Conservation (phyloP, 2,888 invertebrate genomes). For the Drosophila prolongata region DNA sequence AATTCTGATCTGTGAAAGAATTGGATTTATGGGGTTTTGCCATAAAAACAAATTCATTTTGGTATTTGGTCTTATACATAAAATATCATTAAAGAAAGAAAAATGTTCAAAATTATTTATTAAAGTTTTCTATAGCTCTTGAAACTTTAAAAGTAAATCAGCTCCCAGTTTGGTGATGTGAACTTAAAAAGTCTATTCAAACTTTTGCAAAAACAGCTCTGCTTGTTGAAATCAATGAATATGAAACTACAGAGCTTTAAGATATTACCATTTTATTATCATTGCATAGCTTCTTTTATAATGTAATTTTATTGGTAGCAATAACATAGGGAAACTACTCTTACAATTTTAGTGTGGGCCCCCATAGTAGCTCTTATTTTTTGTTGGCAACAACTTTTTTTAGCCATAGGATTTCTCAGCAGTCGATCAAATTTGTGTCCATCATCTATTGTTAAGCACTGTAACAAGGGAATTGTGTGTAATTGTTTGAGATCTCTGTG, state of each 20-base stretch:
- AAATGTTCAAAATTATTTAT: too few relatives aligned
- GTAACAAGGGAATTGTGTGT: constrained; percentile 21
- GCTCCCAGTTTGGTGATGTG: too few relatives aligned
- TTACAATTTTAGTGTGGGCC: not conserved
- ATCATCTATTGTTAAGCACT: constrained; percentile 36
- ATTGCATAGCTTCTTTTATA: not conserved
- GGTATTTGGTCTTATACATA: too few relatives aligned
- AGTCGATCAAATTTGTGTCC: constrained; percentile 34
- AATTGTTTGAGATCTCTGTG: constrained; percentile 32
- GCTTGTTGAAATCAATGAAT: not conserved
- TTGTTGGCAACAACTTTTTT: constrained; percentile 16
- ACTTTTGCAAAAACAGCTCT: too few relatives aligned
- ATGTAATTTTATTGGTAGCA: not conserved
- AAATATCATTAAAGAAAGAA: too few relatives aligned
- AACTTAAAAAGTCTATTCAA: too few relatives aligned
- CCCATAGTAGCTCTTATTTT: not conserved
- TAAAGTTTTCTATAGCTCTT: too few relatives aligned
- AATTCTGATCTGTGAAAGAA: not conserved
- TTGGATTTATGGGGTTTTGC: too few relatives aligned
- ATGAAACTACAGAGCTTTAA: not conserved
- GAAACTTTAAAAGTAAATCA: too few relatives aligned
- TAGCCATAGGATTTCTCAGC: constrained; percentile 15
- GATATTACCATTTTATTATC: not conserved
- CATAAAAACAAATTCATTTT: too few relatives aligned
- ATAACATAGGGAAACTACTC: constrained; percentile 8